Conservation (phyloP, 2,113 vertebrate species). For the Narcine bancroftii region DNA sequence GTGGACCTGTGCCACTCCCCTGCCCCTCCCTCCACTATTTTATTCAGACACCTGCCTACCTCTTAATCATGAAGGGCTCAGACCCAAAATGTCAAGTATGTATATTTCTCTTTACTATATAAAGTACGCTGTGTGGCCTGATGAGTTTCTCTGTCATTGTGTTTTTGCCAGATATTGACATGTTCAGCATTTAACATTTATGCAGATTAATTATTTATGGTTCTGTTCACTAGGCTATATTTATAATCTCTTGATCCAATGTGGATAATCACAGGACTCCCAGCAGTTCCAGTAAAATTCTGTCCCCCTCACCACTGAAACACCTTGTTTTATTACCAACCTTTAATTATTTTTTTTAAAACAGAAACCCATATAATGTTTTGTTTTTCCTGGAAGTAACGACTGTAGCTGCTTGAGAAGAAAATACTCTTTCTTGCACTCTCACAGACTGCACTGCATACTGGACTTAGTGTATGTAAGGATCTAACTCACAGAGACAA, state of each 20-base stretch:
- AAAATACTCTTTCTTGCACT: neutral
- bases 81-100: too few relatives aligned
- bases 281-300: neutral
- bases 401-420: neutral
- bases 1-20: too few relatives aligned
- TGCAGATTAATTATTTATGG: too few relatives aligned
- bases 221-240: neutral
- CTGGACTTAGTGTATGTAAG: neutral
- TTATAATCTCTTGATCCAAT: neutral
- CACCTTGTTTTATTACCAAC: neutral
- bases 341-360: constrained; percentile 18
- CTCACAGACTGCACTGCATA: neutral
- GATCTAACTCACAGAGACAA: neutral
- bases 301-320: neutral
- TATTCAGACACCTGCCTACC: too few relatives aligned
- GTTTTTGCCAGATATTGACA: neutral
- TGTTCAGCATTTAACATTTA: neutral
- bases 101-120: too few relatives aligned
- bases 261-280: neutral
- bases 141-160: too few relatives aligned
- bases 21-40: too few relatives aligned
- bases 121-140: too few relatives aligned
- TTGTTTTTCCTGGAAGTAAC: constrained; percentile 25
- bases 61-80: neutral
- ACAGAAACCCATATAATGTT: constrained; percentile 9